Conservation (phyloP, 2,797 vertebrate species). For the Phaenicophaeus curvirostris region DNA sequence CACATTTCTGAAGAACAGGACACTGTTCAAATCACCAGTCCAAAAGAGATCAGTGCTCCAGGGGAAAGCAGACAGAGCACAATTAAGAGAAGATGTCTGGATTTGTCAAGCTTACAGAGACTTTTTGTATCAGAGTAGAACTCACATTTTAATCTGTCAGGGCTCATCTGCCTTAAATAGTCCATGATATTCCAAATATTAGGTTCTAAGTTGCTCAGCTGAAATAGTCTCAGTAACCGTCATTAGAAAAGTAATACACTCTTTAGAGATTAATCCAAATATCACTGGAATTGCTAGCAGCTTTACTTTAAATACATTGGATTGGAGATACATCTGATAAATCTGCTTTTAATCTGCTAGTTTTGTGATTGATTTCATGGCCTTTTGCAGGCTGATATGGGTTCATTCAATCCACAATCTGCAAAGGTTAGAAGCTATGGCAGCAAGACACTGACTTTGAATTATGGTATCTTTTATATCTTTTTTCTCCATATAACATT, state of each 20-base stretch:
- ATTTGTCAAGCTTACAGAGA: background rate
- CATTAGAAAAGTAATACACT: background rate
- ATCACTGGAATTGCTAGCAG: background rate
- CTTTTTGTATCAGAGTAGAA: background rate
- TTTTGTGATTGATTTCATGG: background rate
- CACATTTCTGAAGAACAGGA: background rate
- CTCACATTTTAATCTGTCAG: slow-evolving; percentile 18
- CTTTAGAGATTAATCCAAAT: slow-evolving; percentile 17
- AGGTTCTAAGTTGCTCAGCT: background rate
- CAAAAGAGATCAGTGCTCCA: background rate
- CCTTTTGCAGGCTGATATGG: background rate
- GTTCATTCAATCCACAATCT: background rate
- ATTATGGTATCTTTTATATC: background rate
- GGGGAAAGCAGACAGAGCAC: background rate
- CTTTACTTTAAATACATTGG: slow-evolving; percentile 10
- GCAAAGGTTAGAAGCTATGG: background rate
- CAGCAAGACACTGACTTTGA: background rate
- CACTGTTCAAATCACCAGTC: background rate
- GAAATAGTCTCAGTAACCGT: background rate
- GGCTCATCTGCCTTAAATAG: slow-evolving; percentile 50
- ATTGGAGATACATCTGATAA: background rate
- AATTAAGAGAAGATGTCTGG: slow-evolving; percentile 38
- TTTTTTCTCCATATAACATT: background rate
- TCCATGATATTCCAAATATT: slow-evolving; percentile 30
- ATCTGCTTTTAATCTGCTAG: background rate